These are phyloP conservation scores for Isurus oxyrinchus DNA, from an alignment of 2,113 vertebrate genomes.

Conservation along the genomic window DNA sequence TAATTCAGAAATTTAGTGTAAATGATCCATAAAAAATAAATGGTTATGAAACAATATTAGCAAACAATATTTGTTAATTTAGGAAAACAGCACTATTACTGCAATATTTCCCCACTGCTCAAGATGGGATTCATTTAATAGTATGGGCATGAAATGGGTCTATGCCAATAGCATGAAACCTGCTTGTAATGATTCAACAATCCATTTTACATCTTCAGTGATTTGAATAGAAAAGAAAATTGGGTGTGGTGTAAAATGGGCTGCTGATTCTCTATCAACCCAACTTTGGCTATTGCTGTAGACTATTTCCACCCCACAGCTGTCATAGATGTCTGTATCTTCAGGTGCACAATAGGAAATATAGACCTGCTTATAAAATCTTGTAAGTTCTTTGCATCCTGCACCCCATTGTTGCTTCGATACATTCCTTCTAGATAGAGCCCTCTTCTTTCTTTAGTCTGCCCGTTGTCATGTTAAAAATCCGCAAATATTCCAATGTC, in stretches of 20 bases:
- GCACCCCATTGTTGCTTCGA: not conserved
- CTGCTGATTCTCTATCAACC: too few relatives aligned
- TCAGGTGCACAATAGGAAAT: not conserved
- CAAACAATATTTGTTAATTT: not conserved
- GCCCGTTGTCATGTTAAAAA: not conserved
- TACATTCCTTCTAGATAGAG: not conserved
- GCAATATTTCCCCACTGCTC: not conserved
- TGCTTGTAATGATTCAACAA: too few relatives aligned
- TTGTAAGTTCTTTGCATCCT: not conserved
- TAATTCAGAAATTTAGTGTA: not conserved
- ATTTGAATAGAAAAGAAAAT: not conserved
- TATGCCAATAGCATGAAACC: too few relatives aligned
- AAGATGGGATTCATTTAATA: not conserved
- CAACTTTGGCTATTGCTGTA: too few relatives aligned
- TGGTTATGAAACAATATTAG: not conserved
- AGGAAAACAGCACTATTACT: not conserved
- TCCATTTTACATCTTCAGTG: not conserved
- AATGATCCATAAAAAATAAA: not conserved
- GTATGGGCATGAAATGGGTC: too few relatives aligned
- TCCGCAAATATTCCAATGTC: not conserved
- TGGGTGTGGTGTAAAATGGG: too few relatives aligned
- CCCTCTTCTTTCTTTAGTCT: not conserved
- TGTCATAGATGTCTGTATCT: too few relatives aligned
- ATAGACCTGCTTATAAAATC: not conserved
- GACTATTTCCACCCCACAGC: too few relatives aligned